Evolutionary conservation across 2,113 vertebrate genomes (phyloP), one percentile per base, ranked within the genome.

Genomic region (Oncorhynchus gorbuscha): DNA sequence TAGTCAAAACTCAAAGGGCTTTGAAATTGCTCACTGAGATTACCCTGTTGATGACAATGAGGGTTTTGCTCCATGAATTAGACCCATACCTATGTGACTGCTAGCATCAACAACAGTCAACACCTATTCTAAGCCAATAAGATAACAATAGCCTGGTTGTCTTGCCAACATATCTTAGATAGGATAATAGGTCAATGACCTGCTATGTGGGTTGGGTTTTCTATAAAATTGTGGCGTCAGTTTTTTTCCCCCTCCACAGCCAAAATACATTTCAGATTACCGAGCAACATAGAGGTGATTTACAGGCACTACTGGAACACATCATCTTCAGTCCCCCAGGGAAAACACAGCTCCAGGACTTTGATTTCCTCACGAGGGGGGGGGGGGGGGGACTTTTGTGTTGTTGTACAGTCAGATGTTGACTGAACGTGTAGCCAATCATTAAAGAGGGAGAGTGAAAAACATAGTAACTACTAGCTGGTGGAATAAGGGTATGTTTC

Each of bases 401-500:
- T 61, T 13, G 5, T 24, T 20, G 6, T 35, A 35, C 35, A 26
- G 7, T 26, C 7, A n/a, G 14, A 39, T 35, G 28, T 35, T 69
- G 3, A 69, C 67, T 69, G 35, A 35, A 69, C 20, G 45, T 69
- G 3, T 35, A 7, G 6, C 35, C 35, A 35, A 5, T 9, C 18
- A 1, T 69, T 22, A 24, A 28, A 28, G 67, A 35, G 35, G 7
- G 6, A 7, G 6, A 35, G 6, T 35, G 35, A 35, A 35, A 35
- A 35, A 24, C 35, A 65, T 20, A 6, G 9, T 30, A 12, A 14
- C 35, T 35, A 35, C 35, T 35, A 75, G n/a, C 64, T 69, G 30
- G 16, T 69, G 30, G 32, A 30, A 75, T 65, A 9, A 14, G 64
- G 45, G 14, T 32, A 72, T 68, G 58, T 79, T 82, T 66, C 66